These are phyloP conservation scores for Hirtodrosophila cameraria DNA, from an alignment of 2,888 invertebrate genomes.

Conservation along the genomic window DNA sequence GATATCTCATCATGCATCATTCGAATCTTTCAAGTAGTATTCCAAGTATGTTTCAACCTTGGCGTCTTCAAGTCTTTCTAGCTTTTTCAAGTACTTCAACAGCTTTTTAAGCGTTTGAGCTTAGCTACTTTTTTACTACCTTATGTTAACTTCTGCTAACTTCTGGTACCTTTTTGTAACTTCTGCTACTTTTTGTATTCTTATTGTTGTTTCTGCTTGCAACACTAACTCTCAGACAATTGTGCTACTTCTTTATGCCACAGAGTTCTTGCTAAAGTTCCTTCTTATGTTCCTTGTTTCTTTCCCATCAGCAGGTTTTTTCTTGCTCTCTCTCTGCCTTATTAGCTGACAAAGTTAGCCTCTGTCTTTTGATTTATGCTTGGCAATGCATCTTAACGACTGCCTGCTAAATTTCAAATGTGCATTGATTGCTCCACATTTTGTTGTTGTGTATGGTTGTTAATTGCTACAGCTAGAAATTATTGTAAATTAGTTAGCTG, in stretches of 20 bases:
- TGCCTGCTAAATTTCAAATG: constrained; percentile 28
- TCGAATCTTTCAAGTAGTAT: too few relatives aligned
- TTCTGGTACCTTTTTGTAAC: neutral
- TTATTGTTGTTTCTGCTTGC: constrained; percentile 1
- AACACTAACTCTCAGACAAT: constrained; percentile 7
- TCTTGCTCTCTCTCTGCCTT: constrained; percentile 2
- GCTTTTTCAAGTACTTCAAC: neutral
- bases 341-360: constrained; percentile 40
- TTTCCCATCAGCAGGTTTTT: constrained; percentile 7
- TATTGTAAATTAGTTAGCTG: constrained; percentile 42
- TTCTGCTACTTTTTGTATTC: too few relatives aligned
- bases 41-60: neutral
- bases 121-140: neutral
- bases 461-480: constrained; percentile 57
- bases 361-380: constrained; percentile 44
- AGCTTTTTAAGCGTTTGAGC: neutral
- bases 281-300: neutral
- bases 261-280: constrained; percentile 18
- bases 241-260: constrained; percentile 24
- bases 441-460: constrained; percentile 20
- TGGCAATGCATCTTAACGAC: constrained; percentile 32
- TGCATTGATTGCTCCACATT: constrained; percentile 50
- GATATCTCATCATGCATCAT: too few relatives aligned
- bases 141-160: neutral
- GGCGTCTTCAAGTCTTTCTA: neutral